Base-by-base conservation (phyloP, 2,113 vertebrate species). In the Daubentonia madagascariensis region DNA sequence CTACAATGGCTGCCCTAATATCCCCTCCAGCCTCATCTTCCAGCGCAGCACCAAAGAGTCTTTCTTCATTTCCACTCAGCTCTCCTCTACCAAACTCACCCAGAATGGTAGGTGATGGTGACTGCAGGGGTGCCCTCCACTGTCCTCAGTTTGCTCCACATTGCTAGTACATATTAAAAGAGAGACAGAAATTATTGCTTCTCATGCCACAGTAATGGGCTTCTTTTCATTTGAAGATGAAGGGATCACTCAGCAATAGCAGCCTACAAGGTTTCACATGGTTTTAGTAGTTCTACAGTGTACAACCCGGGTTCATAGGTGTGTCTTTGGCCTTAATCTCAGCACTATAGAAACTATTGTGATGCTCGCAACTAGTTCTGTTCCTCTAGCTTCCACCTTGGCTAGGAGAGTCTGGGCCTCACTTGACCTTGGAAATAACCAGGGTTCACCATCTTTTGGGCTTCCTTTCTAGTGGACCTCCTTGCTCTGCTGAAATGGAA, bases 401-500 rank as follows among this genome's bases (percentile, higher is more conserved):
- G 28, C 72, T 79, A 52, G 48, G 88, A 89, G 37, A 70, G 7
- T 83, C 72, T 80, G 54, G 52, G 23, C 75, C 14, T 75, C 25
- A 4, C 40, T 94, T 61, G n/a, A 72, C 67, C 61, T 68, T 50
- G 54, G 78, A 35, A 35, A n/a, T 32, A 45, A 22, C 30, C 13
- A 48, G 40, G 43, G 35, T n/a, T 98, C 37, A 87, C 30, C 10
- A 4, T 93, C n/a, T 90, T 48, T 25, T 50, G 59, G 76, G 57
- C n/a, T 98, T 98, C 52, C 83, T 98, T 98, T 98, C 78, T 98
- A 99, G 99, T 99, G 98, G 99, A 99, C 95, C 99, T 99, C 73
- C 99, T 99, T 90, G 99, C 99, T 91, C 98, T 99, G 13, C 98
- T 99, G 98, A 99, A 99, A 93, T 99, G 99, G 99, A 99, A 99